Base-by-base conservation (phyloP, 2,888 invertebrate genomes). In the Tetranychus truncatus region DNA sequence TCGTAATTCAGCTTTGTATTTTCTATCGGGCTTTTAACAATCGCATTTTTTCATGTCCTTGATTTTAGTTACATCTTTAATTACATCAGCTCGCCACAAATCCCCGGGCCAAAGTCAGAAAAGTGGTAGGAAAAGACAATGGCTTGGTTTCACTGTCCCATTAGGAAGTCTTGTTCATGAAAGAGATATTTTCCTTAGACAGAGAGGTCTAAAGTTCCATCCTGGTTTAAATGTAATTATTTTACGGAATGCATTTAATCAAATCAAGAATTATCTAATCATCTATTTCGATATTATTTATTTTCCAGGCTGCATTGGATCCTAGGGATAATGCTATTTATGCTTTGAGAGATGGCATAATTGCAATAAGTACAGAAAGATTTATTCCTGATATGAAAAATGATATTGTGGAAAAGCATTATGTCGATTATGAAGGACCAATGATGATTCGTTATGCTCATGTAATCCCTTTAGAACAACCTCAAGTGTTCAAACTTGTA, bases 261-360 rank as follows among this genome's bases (percentile, higher is more conserved):
- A 15, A 24, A 8, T 69, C 67, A 4, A 11, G n/a, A 74, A 18
- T n/a, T 55, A n/a, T 7, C 6, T 55, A 55, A 15, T 5, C 21
- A 11, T 6, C 20, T 21, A 20, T 8, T 20, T 20, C 65, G 0
- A 45, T 73, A 4, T 46, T 46, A 45, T 74, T n/a, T 3, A 71
- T 15, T 45, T 34, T 34, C 4, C 55, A 77, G 77, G 73, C 72
- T 74, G 76, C 65, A 7, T 34, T 77, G 9, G 74, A 77, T 75
- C 77, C 77, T 7, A 66, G 75, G 8, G 77, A 77, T 66, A 77
- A 77, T 46, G 71, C 73, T 65, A 18, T 77, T n/a, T 77, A 75
- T 66, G 72, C 77, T 9, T 34, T 76, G n/a, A 65, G 73, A 34
- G 73, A 69, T 55, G 77, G 77, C 65, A 74, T 74, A 20, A 45